Base-by-base conservation (phyloP, 1,140 invertebrate species). In the Eumaeus atala region DNA sequence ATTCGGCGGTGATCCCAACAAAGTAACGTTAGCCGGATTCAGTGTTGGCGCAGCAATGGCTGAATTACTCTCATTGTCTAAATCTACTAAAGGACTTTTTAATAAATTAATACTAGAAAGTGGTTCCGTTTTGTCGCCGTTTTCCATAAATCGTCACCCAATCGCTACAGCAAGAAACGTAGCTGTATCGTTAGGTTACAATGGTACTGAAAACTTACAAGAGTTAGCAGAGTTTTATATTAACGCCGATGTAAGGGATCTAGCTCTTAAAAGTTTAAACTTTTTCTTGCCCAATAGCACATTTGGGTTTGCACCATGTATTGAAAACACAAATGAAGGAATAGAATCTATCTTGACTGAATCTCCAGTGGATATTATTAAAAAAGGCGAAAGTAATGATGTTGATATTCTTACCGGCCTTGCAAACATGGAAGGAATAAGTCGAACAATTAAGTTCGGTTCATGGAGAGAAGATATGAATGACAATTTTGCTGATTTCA, bases 1-100 rank as follows among this genome's bases (percentile, higher is more conserved):
- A 4, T 93, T 93, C 72, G 92, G 92, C 17, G 92, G 92, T 10
- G 91, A 94, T 83, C 89, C 91, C 0, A 81, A 88, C 9, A 79
- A 77, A 52, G 88, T 94, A 0, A 93, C 92, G 6, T 76, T 91
- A 2, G 77, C 79, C 17, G 92, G 92, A 8, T 90, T 91, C 56
- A 90, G 90, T 66, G 91, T 91, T 44, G 83, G 83, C 14, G 84
- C 81, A 5, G 49, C 77, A 12, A 78, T 87, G 73, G 80, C 78
- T 18, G 84, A 87, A 51, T 49, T 87, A 10, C 60, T 82, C 5
- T 62, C 72, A 3, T 34, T 82, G 36, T 78, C 80, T 0, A 71
- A 73, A 66, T 54, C 71, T 53, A 67, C 80, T 16, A 60, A 73
- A 51, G 81, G 81, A 21, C 62, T 87, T 12, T 64, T 87, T 12